A percentile compares a stretch with the other conserved stretches of the same genome.
phyloP scores from a whole-genome alignment of 2,888 invertebrate genomes.

The Euplagia quadripunctaria region DNA sequence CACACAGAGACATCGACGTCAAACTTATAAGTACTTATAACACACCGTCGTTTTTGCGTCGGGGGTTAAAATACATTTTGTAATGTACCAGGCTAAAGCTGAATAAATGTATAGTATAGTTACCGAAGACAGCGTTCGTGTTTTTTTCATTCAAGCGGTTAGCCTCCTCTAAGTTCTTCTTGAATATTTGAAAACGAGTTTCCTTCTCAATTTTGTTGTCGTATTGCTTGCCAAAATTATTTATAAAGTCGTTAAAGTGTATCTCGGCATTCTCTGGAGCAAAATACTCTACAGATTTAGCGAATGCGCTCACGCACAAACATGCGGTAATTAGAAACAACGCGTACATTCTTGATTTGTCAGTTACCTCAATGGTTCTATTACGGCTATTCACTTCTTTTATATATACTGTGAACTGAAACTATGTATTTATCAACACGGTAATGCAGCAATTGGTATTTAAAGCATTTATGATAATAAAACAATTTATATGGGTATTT shows the following conservation, averaged over 20 bases:
- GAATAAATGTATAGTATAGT: neutral
- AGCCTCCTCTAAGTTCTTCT: slow-evolving; percentile 18
- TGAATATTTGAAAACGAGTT: slow-evolving; percentile 30
- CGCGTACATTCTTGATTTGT: slow-evolving; percentile 9
- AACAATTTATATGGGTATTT: no score
- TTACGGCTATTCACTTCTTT: neutral
- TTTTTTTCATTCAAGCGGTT: slow-evolving; percentile 20
- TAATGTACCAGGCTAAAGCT: no score
- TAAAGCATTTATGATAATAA: no score
- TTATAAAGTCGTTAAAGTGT: slow-evolving; percentile 32
- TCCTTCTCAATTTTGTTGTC: slow-evolving; percentile 23
- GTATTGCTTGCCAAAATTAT: slow-evolving; percentile 20
- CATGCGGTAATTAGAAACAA: slow-evolving; percentile 17
- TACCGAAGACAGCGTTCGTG: slow-evolving; percentile 26
- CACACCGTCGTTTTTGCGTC: no score
- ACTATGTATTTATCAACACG: neutral
- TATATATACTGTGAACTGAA: neutral
- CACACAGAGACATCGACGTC: no score
- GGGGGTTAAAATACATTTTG: no score
- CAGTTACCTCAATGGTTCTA: neutral
- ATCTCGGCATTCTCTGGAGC: slow-evolving; percentile 20
- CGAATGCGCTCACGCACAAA: slow-evolving; percentile 7
- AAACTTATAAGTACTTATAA: no score
- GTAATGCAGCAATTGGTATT: neutral
- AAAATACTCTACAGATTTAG: slow-evolving; percentile 4